Evolutionary conservation across 2,888 invertebrate genomes (phyloP).

Genomic region (Heliconius erato): DNA sequence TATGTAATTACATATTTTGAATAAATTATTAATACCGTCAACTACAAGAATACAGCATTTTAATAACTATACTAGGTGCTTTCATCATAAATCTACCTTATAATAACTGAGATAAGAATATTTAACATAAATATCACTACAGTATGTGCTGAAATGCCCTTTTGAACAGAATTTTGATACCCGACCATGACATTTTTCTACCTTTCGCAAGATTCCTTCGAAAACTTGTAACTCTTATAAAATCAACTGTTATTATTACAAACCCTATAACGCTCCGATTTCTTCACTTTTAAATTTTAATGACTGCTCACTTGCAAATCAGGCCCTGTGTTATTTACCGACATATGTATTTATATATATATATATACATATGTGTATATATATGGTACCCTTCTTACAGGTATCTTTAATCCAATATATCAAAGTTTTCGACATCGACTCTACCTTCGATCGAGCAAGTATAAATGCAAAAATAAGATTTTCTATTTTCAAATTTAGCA

Average conservation of each 20-base stretch:
- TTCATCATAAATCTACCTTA: conserved; percentile 30
- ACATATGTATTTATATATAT: conserved; percentile 31
- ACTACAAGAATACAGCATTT: not conserved
- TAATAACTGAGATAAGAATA: conserved; percentile 36
- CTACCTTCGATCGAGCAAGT: not conserved
- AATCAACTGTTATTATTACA: conserved; percentile 63
- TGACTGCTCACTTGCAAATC: conserved; percentile 57
- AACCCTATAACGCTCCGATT: conserved; percentile 69
- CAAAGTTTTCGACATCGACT: conserved; percentile 42
- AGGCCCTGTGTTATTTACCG: conserved; percentile 40
- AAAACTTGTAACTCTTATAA: conserved; percentile 72
- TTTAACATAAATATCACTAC: conserved; percentile 41
- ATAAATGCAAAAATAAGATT: not conserved
- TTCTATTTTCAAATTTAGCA: no score
- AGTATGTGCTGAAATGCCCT: conserved; percentile 62
- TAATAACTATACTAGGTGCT: conserved; percentile 11
- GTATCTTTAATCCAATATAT: conserved; percentile 52
- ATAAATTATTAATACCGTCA: not conserved
- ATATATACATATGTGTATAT: conserved; percentile 51
- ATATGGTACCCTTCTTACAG: no score
- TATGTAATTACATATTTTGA: not conserved
- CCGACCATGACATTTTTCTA: conserved; percentile 77
- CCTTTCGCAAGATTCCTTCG: conserved; percentile 67
- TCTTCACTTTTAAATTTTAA: conserved; percentile 65
- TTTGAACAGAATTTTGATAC: conserved; percentile 66